Conservation (phyloP, 2,113 vertebrate genomes). For the Prionailurus bengalensis region DNA sequence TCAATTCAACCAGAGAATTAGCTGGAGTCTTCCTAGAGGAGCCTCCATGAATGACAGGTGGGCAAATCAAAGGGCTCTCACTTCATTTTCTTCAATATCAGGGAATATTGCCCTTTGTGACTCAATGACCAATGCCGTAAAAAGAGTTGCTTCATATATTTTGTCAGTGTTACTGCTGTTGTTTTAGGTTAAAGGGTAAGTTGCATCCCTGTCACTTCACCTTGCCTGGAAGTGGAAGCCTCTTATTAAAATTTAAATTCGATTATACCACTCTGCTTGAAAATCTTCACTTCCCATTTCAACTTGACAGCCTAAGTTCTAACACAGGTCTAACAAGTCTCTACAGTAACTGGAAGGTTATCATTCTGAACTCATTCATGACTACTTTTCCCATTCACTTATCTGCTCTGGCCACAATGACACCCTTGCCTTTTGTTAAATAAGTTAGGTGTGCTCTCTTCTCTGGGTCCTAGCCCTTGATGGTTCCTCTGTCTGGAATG, state of each 20-base stretch:
- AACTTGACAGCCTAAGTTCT: not conserved
- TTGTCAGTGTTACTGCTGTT: not conserved
- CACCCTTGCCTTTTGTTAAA: not conserved
- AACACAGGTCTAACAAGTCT: not conserved
- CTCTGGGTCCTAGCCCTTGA: not conserved
- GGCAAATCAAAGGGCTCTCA: not conserved
- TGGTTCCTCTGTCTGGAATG: not conserved
- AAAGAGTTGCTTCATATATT: not conserved
- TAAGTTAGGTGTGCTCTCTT: not conserved
- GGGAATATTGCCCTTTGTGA: not conserved
- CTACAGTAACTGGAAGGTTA: not conserved
- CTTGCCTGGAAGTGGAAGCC: not conserved
- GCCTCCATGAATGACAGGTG: rapidly evolving
- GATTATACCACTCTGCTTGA: not conserved
- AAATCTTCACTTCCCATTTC: not conserved
- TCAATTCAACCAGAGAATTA: not conserved
- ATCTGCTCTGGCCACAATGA: not conserved
- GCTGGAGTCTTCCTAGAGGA: not conserved
- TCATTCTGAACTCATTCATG: not conserved
- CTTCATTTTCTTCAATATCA: not conserved
- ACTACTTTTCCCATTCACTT: not conserved
- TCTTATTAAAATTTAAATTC: not conserved
- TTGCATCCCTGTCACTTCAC: not conserved
- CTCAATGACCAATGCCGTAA: not conserved
- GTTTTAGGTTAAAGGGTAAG: slow-evolving; percentile 9